Base-by-base conservation (phyloP, 2,113 vertebrate genomes). In the Plestiodon gilberti region DNA sequence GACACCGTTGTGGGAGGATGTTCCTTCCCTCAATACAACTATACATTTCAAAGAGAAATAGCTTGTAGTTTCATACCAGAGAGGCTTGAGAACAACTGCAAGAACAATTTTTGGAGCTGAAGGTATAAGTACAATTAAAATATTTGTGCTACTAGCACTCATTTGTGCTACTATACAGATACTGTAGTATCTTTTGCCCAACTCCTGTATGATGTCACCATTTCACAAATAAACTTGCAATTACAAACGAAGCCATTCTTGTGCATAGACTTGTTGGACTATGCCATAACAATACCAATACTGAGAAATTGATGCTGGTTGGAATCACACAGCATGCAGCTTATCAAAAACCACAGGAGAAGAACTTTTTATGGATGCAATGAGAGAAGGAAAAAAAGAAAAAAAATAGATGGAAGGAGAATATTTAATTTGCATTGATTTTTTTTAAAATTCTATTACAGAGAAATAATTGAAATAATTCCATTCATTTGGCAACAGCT, bases 261-360 rank as follows among this genome's bases (percentile, higher is more conserved):
- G 82, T 64, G 40, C 40, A 82, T n/a, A 81, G 84, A 78, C 86
- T 79, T 89, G 82, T 87, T 78, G 71, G 75, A n/a, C 77, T 85
- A 87, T 82, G 78, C 83, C 79, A 69, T 5, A 82, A 87, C 89
- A 48, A 70, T 0, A 88, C 67, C 79, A 52, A 38, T 7, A 18
- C 3, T 62, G 43, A 4, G 2, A 70, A 87, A 30, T 0, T 88
- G 62, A 62, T 48, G 4, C 80, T 59, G 83, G 48, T 82, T 74
- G 75, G 82, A 89, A 20, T 86, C 76, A 17, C 1, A 85, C 1
- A 83, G 70, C 91, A 82, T 88, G 93, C 91, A 92, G 91, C 59
- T 83, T 74, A 70, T 52, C 78, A 75, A 4, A 1, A 76, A 65
- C 48, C 2, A 1, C 71, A 80, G 73, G 65, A 67, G 81, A 79